Base-by-base conservation (phyloP, 1,140 invertebrate genomes). In the Drosophila seguyi region DNA sequence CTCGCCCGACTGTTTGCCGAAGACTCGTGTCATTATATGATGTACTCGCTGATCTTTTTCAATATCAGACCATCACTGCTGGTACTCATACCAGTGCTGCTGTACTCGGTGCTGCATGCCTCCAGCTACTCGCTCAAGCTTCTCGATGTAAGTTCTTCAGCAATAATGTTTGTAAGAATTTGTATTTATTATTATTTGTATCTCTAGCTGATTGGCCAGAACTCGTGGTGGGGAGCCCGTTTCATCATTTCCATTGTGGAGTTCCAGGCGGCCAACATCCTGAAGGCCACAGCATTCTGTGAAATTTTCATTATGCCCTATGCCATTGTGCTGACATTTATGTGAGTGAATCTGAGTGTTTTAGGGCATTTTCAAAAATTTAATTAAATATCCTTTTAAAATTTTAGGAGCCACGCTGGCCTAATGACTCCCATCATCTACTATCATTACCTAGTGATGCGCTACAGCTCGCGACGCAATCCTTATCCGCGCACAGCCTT, bases 1-100 rank as follows among this genome's bases (percentile, higher is more conserved):
- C 93, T 99, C 34, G 94, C 94, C 13, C 93, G 94, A 8, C 92
- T 99, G 61, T 94, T 99, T 71, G 83, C 96, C 44, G 99, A 99
- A 93, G 99, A 99, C 94, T 98, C 98, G 63, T 98, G 97, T 79
- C 99, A 99, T 93, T 99, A 99, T 92, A 94, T 99, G 57, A 95
- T 99, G 92, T 99, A 97, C 93, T 97, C 97, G 13, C 93, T 99
- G 50, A 98, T 99, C 81, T 99, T 99, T 92, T 94, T 99, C 73
- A 98, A 97, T 93, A 96, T 96, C 38, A 94, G 96, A 57, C 98
- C 98, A 29, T 95, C 98, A 52, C 95, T 98, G 77, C 94, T 99
- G 94, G 97, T 97, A n/a, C 93, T 99, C 52, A 93, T 97, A 44
- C 98, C 98, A 31, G 94, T 99, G 59, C 95, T 97, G 81, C 93